Percentiles rank a stretch among this genome's conserved stretches.
Evolutionary conservation across 1,140 invertebrate genomes (phyloP).

Genomic region (Drosophila fuyamai): DNA sequence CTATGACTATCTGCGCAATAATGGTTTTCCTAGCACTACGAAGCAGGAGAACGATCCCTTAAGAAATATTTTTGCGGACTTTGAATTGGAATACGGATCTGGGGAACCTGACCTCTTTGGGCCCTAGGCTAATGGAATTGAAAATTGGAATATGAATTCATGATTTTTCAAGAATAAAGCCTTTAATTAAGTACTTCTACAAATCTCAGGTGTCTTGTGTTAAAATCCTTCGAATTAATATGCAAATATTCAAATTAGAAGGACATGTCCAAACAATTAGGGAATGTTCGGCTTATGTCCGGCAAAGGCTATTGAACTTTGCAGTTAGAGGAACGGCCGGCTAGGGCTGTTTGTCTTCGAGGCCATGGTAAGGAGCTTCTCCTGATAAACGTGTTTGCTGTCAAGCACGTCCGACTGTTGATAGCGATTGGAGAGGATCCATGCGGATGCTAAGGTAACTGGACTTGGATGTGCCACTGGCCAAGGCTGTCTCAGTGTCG

Average conservation of each 20-base stretch:
- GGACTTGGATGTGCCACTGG: conserved; percentile 29
- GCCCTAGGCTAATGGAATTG: too few species aligned
- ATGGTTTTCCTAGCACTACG: too few species aligned
- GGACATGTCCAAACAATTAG: conserved; percentile 66
- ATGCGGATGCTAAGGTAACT: conserved; percentile 71
- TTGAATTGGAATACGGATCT: too few species aligned
- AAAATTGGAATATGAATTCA: too few species aligned
- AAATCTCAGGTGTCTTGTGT: too few species aligned
- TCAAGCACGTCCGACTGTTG: conserved; percentile 70
- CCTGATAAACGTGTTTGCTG: conserved; percentile 62
- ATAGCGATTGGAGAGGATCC: conserved; percentile 73
- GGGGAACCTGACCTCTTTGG: too few species aligned
- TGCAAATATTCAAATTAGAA: conserved; percentile 35
- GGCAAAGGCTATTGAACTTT: conserved; percentile 15
- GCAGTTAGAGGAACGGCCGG: conserved; percentile 26
- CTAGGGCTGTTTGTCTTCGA: conserved; percentile 14
- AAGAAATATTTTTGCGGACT: too few species aligned
- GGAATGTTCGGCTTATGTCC: conserved; percentile 54
- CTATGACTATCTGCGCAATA: too few species aligned
- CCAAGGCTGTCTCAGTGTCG: conserved; percentile 34
- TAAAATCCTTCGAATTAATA: too few species aligned
- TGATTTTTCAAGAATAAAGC: too few species aligned
- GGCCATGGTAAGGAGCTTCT: conserved; percentile 7
- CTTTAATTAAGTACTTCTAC: too few species aligned
- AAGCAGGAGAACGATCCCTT: too few species aligned